Conservation (phyloP, 1,140 invertebrate genomes). For the Stegodyphus mimosarum region DNA sequence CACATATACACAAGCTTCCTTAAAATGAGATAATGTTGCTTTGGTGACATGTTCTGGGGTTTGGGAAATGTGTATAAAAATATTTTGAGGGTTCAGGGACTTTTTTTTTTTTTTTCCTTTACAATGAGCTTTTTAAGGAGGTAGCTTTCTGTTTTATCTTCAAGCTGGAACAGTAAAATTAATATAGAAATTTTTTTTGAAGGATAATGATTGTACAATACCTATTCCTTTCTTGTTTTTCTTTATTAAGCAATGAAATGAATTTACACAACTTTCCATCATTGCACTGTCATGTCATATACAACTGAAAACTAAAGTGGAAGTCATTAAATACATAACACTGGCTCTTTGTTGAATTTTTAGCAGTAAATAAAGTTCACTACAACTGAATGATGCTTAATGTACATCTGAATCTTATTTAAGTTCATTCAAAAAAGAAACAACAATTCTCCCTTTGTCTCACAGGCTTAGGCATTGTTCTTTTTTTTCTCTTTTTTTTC, state of each 20-base stretch:
- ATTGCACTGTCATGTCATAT: conserved; percentile 51
- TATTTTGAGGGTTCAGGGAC: conserved; percentile 4
- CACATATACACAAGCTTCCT: neutral
- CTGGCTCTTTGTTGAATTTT: no score
- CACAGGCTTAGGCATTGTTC: no score
- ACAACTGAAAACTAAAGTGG: neutral
- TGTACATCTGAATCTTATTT: no score
- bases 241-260: conserved; percentile 36
- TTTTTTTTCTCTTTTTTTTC: no score
- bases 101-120: conserved; percentile 16
- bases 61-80: conserved; percentile 24
- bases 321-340: no score
- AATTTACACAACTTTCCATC: conserved; percentile 44
- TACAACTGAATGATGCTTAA: no score
- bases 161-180: neutral
- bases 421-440: no score
- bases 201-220: conserved; percentile 11
- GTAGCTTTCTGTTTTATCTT: conserved; percentile 35
- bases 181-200: neutral
- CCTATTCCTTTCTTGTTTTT: neutral
- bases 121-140: conserved; percentile 48
- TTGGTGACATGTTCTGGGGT: neutral
- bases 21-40: neutral
- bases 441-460: no score
- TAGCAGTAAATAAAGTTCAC: no score